Percentiles rank a stretch among this genome's conserved stretches.
These are phyloP conservation scores for Cataglyphis albicans DNA, from an alignment of 2,888 invertebrate species.

Conservation along the genomic window DNA sequence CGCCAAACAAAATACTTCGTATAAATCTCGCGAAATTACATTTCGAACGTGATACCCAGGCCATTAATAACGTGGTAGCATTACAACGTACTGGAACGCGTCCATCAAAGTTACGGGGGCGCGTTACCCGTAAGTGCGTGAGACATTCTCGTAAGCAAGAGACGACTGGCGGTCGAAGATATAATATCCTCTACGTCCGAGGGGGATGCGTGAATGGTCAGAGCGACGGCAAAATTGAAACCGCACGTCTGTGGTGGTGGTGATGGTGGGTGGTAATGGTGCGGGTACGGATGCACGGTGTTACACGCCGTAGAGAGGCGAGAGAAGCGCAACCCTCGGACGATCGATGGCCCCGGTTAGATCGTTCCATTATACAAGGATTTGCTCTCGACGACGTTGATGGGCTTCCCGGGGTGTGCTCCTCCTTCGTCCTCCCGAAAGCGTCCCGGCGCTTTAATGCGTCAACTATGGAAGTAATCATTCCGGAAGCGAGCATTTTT, in stretches of 20 bases:
- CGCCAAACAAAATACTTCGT: not conserved
- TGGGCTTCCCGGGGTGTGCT: slow-evolving; percentile 64
- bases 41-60: slow-evolving; percentile 16
- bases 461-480: slow-evolving; percentile 45
- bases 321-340: slow-evolving; percentile 27
- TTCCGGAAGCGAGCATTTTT: slow-evolving; percentile 43
- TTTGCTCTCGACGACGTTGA: slow-evolving; percentile 71
- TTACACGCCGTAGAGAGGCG: slow-evolving; percentile 21
- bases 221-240: slow-evolving; percentile 61
- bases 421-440: slow-evolving; percentile 55
- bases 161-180: slow-evolving; percentile 18
- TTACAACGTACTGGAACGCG: slow-evolving; percentile 35
- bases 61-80: slow-evolving; percentile 38
- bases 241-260: slow-evolving; percentile 48
- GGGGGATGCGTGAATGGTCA: slow-evolving; percentile 35
- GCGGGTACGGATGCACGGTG: slow-evolving; percentile 1
- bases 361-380: slow-evolving; percentile 75
- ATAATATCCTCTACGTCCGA: slow-evolving; percentile 38
- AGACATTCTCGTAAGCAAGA: slow-evolving; percentile 39
- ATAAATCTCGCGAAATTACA: slow-evolving; percentile 44
- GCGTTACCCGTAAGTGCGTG: slow-evolving; percentile 39
- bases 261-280: not conserved
- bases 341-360: slow-evolving; percentile 68
- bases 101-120: slow-evolving; percentile 44
- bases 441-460: slow-evolving; percentile 50